A percentile compares a stretch with the other conserved stretches of the same genome.
Evolutionary conservation across 2,797 vertebrate genomes (phyloP).

Genomic region (Perdix hodgsoniae): DNA sequence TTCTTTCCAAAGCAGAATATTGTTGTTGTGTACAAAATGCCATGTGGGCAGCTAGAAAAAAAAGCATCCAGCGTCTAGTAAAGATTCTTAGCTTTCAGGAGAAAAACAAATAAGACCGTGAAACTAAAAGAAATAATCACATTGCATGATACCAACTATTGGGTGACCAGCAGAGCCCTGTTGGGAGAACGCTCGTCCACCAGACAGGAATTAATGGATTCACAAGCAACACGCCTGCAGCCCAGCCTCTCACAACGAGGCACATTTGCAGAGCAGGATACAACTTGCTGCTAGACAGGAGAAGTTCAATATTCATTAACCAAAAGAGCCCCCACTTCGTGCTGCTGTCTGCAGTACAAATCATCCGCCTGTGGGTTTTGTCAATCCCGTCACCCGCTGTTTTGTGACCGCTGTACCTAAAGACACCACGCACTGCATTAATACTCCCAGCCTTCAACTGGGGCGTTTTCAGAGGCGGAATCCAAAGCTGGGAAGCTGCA

Average conservation of each 20-base stretch:
- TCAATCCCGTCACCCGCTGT: not conserved
- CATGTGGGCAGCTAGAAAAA: not conserved
- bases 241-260: not conserved
- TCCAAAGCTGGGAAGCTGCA: not conserved
- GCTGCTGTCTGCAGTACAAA: slow-evolving; percentile 5
- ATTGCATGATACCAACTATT: not conserved
- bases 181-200: not conserved
- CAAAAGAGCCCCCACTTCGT: not conserved
- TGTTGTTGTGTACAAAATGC: slow-evolving; percentile 11
- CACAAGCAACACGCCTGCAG: not conserved
- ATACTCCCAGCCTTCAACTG: not conserved
- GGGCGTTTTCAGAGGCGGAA: not conserved
- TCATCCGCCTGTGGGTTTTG: not conserved
- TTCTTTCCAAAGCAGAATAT: slow-evolving; percentile 40
- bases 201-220: not conserved
- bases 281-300: not conserved
- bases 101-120: slow-evolving; percentile 15
- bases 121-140: not conserved
- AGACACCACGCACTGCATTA: not conserved
- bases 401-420: not conserved
- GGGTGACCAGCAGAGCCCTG: slow-evolving; percentile 24
- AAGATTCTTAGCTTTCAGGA: not conserved
- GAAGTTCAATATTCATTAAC: slow-evolving; percentile 16
- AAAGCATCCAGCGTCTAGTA: not conserved
- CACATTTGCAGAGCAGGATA: not conserved